phyloP scores from a whole-genome alignment of 1,140 invertebrate species.

The Coboldia fuscipes region DNA sequence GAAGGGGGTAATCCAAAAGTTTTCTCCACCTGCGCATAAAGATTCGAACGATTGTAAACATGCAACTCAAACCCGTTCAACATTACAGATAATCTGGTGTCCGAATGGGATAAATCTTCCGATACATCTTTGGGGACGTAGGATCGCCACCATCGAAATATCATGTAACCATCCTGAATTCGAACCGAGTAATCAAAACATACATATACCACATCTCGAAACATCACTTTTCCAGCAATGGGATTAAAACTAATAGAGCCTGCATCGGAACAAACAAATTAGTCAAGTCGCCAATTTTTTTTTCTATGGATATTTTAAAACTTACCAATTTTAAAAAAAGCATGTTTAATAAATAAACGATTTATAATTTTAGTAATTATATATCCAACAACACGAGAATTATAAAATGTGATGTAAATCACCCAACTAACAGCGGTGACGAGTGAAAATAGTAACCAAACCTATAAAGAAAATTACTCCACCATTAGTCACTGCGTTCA shows the following conservation, averaged over 20 bases:
- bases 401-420: conserved; percentile 88
- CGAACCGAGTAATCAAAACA: conserved; percentile 85
- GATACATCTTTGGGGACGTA: conserved; percentile 88
- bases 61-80: conserved; percentile 93
- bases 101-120: conserved; percentile 90
- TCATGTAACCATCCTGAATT: conserved; percentile 91
- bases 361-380: conserved; percentile 78
- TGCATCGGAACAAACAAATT: conserved; percentile 21
- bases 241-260: conserved; percentile 88
- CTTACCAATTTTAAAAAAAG: conserved; percentile 80
- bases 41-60: conserved; percentile 78
- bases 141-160: conserved; percentile 91
- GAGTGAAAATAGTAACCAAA: conserved; percentile 49
- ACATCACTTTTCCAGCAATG: conserved; percentile 96
- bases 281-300: conserved; percentile 2
- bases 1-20: conserved; percentile 64
- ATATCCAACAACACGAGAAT: conserved; percentile 76
- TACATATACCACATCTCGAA: conserved; percentile 85
- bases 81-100: conserved; percentile 80
- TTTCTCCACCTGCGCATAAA: conserved; percentile 77
- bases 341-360: conserved; percentile 61
- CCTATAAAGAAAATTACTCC: conserved; percentile 7
- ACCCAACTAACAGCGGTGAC: conserved; percentile 59
- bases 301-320: conserved; percentile 7
- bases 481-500: neutral